These are phyloP conservation scores for Polypedilum vanderplanki DNA, from an alignment of 1,140 invertebrate genomes.

Conservation along the genomic window DNA sequence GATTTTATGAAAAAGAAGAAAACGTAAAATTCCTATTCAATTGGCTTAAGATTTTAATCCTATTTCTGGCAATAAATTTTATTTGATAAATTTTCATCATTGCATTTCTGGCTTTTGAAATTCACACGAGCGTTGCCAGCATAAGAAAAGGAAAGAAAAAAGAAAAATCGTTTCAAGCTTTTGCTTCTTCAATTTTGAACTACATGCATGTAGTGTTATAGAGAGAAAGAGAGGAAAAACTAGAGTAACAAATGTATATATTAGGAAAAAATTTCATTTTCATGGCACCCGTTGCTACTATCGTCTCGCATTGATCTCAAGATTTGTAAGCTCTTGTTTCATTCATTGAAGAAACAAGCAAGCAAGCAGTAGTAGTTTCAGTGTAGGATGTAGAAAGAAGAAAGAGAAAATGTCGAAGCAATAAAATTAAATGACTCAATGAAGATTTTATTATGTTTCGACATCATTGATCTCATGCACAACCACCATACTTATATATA, in stretches of 20 bases:
- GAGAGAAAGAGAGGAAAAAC: too few relatives aligned
- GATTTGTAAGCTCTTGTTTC: slow-evolving; percentile 12
- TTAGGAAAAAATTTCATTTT: neutral
- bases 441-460: slow-evolving; percentile 19
- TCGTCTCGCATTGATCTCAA: slow-evolving; percentile 4
- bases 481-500: too few relatives aligned
- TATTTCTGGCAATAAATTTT: slow-evolving; percentile 1
- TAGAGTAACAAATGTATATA: too few relatives aligned
- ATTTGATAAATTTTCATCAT: slow-evolving; percentile 20
- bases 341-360: neutral
- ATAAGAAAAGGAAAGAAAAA: neutral
- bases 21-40: neutral
- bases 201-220: too few relatives aligned
- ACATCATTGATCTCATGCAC: slow-evolving; percentile 6
- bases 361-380: too few relatives aligned
- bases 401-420: neutral
- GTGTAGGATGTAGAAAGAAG: too few relatives aligned
- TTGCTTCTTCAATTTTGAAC: too few relatives aligned
- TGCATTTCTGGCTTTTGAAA: neutral
- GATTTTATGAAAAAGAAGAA: too few relatives aligned
- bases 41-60: slow-evolving; percentile 18
- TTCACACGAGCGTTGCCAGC: neutral
- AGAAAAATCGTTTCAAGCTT: too few relatives aligned
- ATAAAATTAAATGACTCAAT: slow-evolving; percentile 20
- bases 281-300: neutral